These are phyloP conservation scores for Paracyclopina nana DNA, from an alignment of 1,140 invertebrate genomes.

Conservation along the genomic window DNA sequence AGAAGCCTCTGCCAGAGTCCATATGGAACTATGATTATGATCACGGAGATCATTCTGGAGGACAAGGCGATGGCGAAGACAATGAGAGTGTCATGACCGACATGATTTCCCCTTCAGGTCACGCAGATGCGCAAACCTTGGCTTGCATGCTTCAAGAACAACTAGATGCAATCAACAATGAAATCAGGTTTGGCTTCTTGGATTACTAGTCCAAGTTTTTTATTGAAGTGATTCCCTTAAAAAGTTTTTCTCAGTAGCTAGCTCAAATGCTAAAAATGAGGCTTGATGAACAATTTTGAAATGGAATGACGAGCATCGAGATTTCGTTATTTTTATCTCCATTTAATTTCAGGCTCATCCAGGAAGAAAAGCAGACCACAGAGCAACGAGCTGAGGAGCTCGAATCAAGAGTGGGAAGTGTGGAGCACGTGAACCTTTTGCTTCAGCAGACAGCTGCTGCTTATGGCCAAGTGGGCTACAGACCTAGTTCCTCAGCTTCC, in stretches of 20 bases:
- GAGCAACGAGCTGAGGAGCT: constrained; percentile 91
- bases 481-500: constrained; percentile 40
- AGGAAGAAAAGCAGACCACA: constrained; percentile 96
- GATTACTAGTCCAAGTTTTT: not conserved
- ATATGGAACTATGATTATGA: no score
- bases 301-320: no score
- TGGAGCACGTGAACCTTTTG: constrained; percentile 64
- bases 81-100: constrained; percentile 21
- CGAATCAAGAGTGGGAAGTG: constrained; percentile 82
- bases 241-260: constrained; percentile 9
- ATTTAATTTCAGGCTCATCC: constrained; percentile 50
- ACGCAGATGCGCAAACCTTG: constrained; percentile 87
- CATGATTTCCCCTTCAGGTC: constrained; percentile 25
- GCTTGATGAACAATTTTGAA: no score
- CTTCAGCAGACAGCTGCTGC: constrained; percentile 30
- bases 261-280: no score
- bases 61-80: constrained; percentile 20
- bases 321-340: no score
- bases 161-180: constrained; percentile 97
- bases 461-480: constrained; percentile 50
- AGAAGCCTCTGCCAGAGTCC: not conserved
- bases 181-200: constrained; percentile 58
- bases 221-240: not conserved
- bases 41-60: no score
- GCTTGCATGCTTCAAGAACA: constrained; percentile 98